Evolutionary conservation across 1,140 invertebrate species (phyloP).

Genomic region (Charaxes varanes): DNA sequence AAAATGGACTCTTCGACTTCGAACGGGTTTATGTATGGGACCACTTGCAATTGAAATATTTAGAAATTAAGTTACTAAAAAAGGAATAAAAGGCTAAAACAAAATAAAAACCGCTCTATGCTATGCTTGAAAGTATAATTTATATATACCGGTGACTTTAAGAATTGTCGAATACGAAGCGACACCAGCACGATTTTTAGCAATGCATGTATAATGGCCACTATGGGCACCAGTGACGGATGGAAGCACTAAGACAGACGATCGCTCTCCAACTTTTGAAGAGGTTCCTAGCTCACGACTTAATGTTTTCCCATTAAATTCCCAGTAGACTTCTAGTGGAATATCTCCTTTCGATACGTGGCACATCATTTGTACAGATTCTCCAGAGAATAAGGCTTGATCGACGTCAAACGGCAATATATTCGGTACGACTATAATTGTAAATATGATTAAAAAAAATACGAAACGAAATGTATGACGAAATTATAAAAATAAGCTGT

Average conservation of each 20-base stretch:
- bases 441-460: constrained; percentile 12
- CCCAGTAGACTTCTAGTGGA: constrained; percentile 77
- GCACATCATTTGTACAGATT: constrained; percentile 80
- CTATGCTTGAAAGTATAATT: constrained; percentile 8
- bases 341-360: constrained; percentile 80
- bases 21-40: constrained; percentile 80
- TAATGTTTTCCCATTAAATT: constrained; percentile 67
- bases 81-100: constrained; percentile 18
- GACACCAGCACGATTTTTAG: constrained; percentile 81
- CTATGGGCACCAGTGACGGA: constrained; percentile 78
- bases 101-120: constrained; percentile 11
- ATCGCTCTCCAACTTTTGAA: constrained; percentile 70
- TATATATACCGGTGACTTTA: constrained; percentile 80
- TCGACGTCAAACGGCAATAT: constrained; percentile 73
- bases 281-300: constrained; percentile 61
- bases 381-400: constrained; percentile 72
- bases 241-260: constrained; percentile 57
- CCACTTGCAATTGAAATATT: constrained; percentile 53
- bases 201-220: constrained; percentile 85
- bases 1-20: constrained; percentile 80
- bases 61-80: constrained; percentile 23
- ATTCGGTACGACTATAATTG: constrained; percentile 76
- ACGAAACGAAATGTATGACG: constrained; percentile 35
- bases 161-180: constrained; percentile 79
- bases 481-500: constrained; percentile 40